A percentile compares a stretch with the other conserved stretches of the same genome.
Evolutionary conservation across 2,113 vertebrate genomes (phyloP).

Genomic region (Microtus montanus): DNA sequence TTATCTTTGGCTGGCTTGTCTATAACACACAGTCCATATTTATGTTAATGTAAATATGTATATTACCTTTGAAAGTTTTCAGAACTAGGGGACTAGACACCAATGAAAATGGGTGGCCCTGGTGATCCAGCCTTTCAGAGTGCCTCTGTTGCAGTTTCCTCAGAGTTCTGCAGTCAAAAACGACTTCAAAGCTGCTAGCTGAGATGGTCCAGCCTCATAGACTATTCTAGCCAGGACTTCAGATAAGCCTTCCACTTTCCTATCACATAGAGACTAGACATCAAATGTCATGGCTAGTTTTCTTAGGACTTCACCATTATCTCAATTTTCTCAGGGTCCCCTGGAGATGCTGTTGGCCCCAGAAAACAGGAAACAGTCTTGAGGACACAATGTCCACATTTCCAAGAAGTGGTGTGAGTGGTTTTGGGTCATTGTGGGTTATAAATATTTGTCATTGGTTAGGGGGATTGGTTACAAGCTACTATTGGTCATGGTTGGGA

Average conservation of each 20-base stretch:
- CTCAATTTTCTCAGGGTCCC: not conserved
- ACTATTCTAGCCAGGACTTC: not conserved
- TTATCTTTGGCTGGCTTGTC: not conserved
- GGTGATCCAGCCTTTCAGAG: not conserved
- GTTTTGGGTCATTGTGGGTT: not conserved
- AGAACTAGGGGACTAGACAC: not conserved
- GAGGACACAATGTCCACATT: not conserved
- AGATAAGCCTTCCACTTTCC: not conserved
- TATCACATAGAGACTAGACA: not conserved
- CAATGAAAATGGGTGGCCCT: not conserved
- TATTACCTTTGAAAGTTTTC: not conserved
- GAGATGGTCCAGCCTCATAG: not conserved
- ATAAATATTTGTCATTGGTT: not conserved
- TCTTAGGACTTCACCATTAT: not conserved
- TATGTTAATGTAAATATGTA: not conserved
- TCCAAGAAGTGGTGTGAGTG: not conserved
- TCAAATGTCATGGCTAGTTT: not conserved
- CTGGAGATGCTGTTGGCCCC: not conserved
- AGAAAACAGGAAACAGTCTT: not conserved
- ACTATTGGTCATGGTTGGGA: not conserved
- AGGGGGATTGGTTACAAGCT: not conserved
- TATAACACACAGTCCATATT: not conserved
- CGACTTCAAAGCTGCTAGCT: not conserved
- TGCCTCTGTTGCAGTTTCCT: not conserved
- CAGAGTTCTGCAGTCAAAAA: not conserved